Base-by-base conservation (phyloP, 2,888 invertebrate species). In the Stenodera caucasica region DNA sequence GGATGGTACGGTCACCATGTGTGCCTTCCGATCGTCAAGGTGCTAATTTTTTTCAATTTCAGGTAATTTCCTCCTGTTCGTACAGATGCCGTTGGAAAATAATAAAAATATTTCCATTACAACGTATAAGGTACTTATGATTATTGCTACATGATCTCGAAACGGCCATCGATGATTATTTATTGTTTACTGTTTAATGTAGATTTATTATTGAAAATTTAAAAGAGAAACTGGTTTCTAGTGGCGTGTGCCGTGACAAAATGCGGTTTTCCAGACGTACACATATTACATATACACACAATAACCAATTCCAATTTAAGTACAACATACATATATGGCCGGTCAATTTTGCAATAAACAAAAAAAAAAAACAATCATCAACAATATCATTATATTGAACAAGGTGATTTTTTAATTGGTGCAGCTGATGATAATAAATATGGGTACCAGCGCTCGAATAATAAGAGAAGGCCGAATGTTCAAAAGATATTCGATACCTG, bases 31-130 rank as follows among this genome's bases (percentile, higher is more conserved):
- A 45, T 67, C 64, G 67, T 60, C 66, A 70, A 68, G 67, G 69
- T 70, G 69, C 68, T 70, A 70, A 70, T 70, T 70, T 67, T 64
- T 65, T 64, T 67, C 65, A 45, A 21, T 45, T 70, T 70, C 67
- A 57, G 61, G 58, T 67, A 68, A 70, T 70, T 70, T 53, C 66
- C 63, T 60, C 57, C 60, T 64, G 66, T 64, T 45, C 9, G 11
- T 45, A 21, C 37, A 37, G 1, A 37, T 37, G 37, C 37, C 37
- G 15, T 37, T 15, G 8, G 7, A 15, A 15, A 15, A 37, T 37
- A 37, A 14, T 15, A 37, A 37, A 35, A 35, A 35, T 35, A 35
- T 35, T 35, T n/a, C n/a, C n/a, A n/a, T n/a, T n/a, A n/a, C n/a
- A n/a, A n/a, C n/a, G n/a, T n/a, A 35, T 35, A 14, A 35, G 15